Conservation (phyloP, 2,113 vertebrate genomes). For the Archilochus colubris region DNA sequence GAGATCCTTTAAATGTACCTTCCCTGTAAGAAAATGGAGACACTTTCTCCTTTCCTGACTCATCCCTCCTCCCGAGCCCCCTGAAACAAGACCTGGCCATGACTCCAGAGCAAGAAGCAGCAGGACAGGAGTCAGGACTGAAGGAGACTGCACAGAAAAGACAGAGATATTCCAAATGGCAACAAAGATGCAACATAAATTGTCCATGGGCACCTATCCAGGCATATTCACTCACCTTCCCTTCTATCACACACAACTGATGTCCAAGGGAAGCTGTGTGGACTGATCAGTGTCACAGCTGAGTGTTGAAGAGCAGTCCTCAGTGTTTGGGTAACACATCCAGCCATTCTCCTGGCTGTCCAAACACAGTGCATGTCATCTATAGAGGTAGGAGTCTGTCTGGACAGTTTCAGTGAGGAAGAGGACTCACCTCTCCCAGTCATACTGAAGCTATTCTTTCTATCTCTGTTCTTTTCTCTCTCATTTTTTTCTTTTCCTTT, state of each 20-base stretch:
- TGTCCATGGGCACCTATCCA: background rate
- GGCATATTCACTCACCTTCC: background rate
- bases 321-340: background rate
- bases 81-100: background rate
- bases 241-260: background rate
- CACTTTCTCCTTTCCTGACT: background rate
- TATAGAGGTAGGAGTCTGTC: background rate
- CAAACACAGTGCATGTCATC: background rate
- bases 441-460: rapidly evolving
- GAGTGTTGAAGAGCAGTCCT: background rate
- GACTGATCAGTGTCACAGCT: background rate
- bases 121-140: background rate
- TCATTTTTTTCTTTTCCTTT: background rate
- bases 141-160: background rate
- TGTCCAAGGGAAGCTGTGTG: background rate
- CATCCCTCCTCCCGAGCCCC: too few species aligned
- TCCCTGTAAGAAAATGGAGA: background rate
- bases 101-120: background rate
- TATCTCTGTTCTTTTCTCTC: background rate
- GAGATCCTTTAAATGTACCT: background rate
- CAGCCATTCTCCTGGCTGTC: background rate
- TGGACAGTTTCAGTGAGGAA: background rate
- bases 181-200: background rate
- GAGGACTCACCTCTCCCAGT: background rate
- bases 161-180: background rate